phyloP scores from a whole-genome alignment of 1,140 invertebrate genomes.

The Calosoma granatense region DNA sequence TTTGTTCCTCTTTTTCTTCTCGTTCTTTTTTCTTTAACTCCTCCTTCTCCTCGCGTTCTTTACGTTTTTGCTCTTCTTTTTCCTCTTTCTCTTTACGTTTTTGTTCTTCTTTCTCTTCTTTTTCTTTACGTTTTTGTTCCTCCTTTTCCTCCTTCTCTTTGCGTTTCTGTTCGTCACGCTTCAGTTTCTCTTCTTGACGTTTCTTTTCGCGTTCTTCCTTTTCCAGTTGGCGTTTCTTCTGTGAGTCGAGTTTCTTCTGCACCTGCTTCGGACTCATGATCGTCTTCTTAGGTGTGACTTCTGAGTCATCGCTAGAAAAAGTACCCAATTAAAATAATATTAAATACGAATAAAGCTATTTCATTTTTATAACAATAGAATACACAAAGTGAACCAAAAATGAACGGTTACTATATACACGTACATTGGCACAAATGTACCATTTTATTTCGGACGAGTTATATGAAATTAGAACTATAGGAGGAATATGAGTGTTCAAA shows the following conservation, averaged over 20 bases:
- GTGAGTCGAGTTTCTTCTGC: constrained; percentile 40
- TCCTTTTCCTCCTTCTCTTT: constrained; percentile 45
- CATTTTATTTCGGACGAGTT: no score
- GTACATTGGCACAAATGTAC: no score
- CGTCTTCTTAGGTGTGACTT: constrained; percentile 20
- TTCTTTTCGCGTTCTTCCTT: constrained; percentile 35
- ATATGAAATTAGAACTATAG: no score
- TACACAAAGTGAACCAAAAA: no score
- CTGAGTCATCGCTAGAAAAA: background rate
- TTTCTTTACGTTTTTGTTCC: constrained; percentile 36
- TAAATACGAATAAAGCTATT: background rate
- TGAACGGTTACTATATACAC: no score
- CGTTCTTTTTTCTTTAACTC: constrained; percentile 40
- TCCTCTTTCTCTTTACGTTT: constrained; percentile 45
- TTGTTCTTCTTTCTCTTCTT: constrained; percentile 36
- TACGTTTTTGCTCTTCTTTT: constrained; percentile 29
- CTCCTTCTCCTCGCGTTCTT: constrained; percentile 36
- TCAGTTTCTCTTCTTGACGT: constrained; percentile 35
- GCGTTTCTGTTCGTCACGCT: constrained; percentile 39
- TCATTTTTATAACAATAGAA: no score
- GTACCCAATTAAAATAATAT: constrained; percentile 2
- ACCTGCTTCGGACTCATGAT: constrained; percentile 31
- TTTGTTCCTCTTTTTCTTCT: constrained; percentile 43
- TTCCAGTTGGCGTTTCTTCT: constrained; percentile 39
- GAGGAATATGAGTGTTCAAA: no score